Evolutionary conservation across 2,888 invertebrate genomes (phyloP), one percentile per base, ranked within the genome.

Genomic region (Thecocarcelia acutangulata): DNA sequence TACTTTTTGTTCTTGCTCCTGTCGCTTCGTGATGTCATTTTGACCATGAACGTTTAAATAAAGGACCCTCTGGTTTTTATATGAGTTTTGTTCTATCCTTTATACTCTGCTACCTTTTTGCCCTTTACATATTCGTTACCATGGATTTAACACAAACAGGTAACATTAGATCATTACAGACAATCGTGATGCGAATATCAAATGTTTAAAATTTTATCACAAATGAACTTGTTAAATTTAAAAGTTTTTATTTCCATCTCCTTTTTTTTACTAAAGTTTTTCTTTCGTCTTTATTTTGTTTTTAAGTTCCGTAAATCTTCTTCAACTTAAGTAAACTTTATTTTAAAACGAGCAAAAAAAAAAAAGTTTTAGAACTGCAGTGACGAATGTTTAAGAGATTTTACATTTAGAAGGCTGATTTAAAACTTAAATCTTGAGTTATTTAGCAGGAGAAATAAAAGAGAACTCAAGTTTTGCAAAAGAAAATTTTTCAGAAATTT

Each of bases 131-230:
- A 63, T 42, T 11, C 59, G 21, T 70, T 75, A 13, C 56, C 21
- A 46, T 59, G 50, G 21, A 15, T 59, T 80, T 64, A 69, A 70
- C 59, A 66, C 46, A 78, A 82, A 69, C 81, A 82, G 81, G 81
- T 82, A 82, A 78, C 77, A 74, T 82, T 82, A 78, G 81, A 82
- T 82, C 81, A 82, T 82, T 82, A 82, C 81, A 63, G 77, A 78
- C 69, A 82, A 82, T 82, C 81, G 77, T 82, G 81, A 82, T 77
- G 17, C 50, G 81, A 69, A 82, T 82, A 77, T 56, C 73, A 81
- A 73, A 73, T 66, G 46, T 9, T 46, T 74, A 28, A 48, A 56
- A 56, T 21, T 64, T 64, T 72, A 72, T 78, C 56, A 58, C 58
- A 75, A 75, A 75, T 78, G 50, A 72, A 78, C 77, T 72, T 78